phyloP scores from a whole-genome alignment of 2,113 vertebrate species.

The Lophura nycthemera region DNA sequence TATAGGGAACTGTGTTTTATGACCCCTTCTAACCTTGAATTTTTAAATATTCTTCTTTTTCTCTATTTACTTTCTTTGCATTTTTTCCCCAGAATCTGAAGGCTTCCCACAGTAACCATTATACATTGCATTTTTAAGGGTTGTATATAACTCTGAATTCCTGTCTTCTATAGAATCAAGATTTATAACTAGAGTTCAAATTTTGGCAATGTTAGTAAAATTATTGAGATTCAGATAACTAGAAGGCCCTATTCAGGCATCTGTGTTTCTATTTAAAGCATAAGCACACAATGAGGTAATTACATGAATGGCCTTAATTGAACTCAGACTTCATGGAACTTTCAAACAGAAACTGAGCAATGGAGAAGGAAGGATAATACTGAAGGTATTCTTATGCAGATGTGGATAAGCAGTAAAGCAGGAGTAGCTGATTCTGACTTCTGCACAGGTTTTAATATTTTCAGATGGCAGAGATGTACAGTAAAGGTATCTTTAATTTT shows the following conservation, averaged over 20 bases:
- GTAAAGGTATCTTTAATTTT: background rate
- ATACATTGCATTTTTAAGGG: background rate
- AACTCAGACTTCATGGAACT: background rate
- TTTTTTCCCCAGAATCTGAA: background rate
- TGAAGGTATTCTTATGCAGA: background rate
- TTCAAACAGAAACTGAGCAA: background rate
- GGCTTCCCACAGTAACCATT: fast-evolving
- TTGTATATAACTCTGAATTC: background rate
- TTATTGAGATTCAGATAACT: background rate
- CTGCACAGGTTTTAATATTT: background rate
- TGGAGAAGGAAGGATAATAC: background rate
- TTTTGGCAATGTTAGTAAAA: background rate
- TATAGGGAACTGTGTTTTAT: background rate
- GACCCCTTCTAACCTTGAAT: background rate
- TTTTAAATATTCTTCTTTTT: background rate
- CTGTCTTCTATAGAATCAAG: background rate
- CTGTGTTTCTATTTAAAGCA: background rate
- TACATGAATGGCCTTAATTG: background rate
- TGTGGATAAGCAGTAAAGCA: background rate
- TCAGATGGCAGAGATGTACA: background rate
- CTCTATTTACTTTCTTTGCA: background rate
- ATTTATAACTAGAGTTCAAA: background rate
- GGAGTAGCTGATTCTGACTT: background rate
- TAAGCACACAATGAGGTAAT: background rate
- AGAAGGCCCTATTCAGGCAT: background rate